A percentile compares a stretch with the other conserved stretches of the same genome.
Conservation (phyloP, 2,113 vertebrate genomes). For the Malurus cyaneus region DNA sequence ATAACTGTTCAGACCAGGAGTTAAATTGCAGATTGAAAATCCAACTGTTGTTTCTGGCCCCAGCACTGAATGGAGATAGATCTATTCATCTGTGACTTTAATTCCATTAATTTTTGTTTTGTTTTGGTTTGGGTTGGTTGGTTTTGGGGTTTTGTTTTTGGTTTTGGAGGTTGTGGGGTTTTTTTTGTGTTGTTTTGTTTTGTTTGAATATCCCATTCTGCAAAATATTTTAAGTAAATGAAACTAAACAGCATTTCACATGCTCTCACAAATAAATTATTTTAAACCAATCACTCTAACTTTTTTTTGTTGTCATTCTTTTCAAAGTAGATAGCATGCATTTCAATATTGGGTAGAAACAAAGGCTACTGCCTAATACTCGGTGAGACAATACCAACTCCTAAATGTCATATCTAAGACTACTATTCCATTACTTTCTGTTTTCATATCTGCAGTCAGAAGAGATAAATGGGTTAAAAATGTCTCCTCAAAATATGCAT, state of each 20-base stretch:
- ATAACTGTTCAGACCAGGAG: background rate
- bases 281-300: background rate
- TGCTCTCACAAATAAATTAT: background rate
- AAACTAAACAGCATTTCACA: background rate
- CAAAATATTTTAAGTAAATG: background rate
- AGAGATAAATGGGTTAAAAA: background rate
- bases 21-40: background rate
- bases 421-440: background rate
- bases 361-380: background rate
- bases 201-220: background rate
- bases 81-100: background rate
- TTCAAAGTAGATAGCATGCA: background rate
- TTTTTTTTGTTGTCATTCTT: background rate
- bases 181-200: too few relatives aligned
- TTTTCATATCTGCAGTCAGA: background rate
- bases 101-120: background rate
- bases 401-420: background rate
- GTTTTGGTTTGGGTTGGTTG: background rate
- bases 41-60: background rate
- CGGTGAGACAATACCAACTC: background rate
- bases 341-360: background rate
- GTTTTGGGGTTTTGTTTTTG: too few relatives aligned
- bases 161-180: too few relatives aligned
- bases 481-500: background rate
- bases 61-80: background rate